phyloP scores from a whole-genome alignment of 2,888 invertebrate genomes.

The Oasisia sp. region DNA sequence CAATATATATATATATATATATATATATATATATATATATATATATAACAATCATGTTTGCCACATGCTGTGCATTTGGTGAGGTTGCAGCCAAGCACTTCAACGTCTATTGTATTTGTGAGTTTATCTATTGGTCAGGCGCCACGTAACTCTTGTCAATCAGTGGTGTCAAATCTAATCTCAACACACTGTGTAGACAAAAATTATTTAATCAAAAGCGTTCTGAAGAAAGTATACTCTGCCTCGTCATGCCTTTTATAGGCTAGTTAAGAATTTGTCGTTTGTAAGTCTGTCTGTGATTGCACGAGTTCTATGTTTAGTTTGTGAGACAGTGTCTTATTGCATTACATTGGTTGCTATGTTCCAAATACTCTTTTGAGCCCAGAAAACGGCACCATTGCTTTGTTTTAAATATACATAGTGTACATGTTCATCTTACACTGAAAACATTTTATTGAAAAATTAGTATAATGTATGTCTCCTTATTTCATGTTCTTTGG shows the following conservation, averaged over 20 bases:
- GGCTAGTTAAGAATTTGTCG: neutral
- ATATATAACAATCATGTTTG: neutral
- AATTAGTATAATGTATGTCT: neutral
- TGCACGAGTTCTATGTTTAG: neutral
- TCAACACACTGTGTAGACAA: too few species aligned
- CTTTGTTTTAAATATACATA: neutral
- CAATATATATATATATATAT: too few species aligned
- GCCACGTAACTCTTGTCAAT: neutral
- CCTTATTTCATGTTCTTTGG: neutral
- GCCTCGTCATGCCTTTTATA: neutral
- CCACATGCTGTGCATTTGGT: neutral
- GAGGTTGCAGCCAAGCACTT: neutral
- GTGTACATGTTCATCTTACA: neutral
- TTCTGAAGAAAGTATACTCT: neutral
- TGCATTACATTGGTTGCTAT: neutral
- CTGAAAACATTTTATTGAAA: neutral
- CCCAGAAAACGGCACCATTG: neutral
- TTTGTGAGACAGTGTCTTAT: neutral
- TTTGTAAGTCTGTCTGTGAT: neutral
- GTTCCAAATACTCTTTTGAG: neutral
- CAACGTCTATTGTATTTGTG: neutral
- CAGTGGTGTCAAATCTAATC: neutral
- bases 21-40: neutral
- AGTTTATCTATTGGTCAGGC: neutral
- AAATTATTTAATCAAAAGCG: too few species aligned